Evolutionary conservation across 1,140 invertebrate species (phyloP).

Genomic region (Ridgeia piscesae): DNA sequence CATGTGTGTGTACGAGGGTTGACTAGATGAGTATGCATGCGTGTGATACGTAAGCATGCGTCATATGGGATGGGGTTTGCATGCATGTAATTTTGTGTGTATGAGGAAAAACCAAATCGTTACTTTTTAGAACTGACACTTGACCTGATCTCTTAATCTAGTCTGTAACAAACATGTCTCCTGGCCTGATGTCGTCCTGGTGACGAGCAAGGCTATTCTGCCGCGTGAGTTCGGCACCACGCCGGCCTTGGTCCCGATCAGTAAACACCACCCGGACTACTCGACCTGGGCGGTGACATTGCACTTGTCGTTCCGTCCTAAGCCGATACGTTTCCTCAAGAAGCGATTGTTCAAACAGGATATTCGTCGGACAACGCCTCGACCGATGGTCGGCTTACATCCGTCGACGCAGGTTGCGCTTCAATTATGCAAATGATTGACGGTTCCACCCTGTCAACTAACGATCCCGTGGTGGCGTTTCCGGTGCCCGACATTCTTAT

Average conservation of each 20-base stretch:
- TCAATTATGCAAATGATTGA: neutral
- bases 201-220: neutral
- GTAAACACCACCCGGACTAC: neutral
- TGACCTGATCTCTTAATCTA: too few relatives aligned
- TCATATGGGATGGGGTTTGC: too few relatives aligned
- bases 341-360: neutral
- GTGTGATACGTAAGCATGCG: too few relatives aligned
- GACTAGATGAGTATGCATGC: too few relatives aligned
- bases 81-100: too few relatives aligned
- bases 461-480: neutral
- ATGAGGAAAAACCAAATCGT: too few relatives aligned
- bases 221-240: neutral
- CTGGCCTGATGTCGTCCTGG: neutral
- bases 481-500: neutral
- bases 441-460: neutral
- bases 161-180: too few relatives aligned
- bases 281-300: neutral
- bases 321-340: neutral
- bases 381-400: neutral
- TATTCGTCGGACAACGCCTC: neutral
- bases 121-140: too few relatives aligned
- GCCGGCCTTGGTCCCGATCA: neutral
- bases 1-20: too few relatives aligned
- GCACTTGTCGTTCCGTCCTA: neutral
- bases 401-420: neutral